These are phyloP conservation scores for Turnix velox DNA, from an alignment of 2,113 vertebrate genomes.

Conservation along the genomic window DNA sequence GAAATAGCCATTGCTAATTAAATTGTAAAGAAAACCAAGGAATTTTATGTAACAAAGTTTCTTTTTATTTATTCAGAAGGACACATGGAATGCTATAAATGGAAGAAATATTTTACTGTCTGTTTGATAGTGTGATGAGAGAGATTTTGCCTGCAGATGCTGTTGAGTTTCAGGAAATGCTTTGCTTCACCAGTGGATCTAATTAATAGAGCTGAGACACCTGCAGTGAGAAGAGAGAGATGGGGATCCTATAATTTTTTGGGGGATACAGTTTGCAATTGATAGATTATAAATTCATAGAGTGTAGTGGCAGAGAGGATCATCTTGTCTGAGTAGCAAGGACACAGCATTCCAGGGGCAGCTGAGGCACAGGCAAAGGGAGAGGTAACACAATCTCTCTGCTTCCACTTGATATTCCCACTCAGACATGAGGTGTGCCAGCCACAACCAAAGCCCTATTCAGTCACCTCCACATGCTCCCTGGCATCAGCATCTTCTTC, in stretches of 20 bases:
- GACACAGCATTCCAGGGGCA: conserved; percentile 33
- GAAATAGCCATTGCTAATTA: neutral
- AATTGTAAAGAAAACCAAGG: neutral
- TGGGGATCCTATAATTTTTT: neutral
- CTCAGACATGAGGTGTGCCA: neutral
- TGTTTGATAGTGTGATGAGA: neutral
- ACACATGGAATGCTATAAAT: neutral
- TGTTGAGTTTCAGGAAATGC: neutral
- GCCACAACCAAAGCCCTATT: neutral
- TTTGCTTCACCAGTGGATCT: neutral
- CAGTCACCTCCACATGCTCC: neutral
- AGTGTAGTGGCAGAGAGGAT: neutral
- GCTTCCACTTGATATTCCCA: conserved; percentile 20
- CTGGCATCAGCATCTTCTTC: neutral
- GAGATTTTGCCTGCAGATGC: neutral
- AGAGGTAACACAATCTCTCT: conserved; percentile 25
- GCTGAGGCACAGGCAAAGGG: neutral
- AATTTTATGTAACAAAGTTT: neutral
- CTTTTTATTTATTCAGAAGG: neutral
- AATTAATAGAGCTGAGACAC: neutral
- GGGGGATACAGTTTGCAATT: neutral
- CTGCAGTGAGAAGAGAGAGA: neutral
- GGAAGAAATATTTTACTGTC: neutral
- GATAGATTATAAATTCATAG: conserved; percentile 16
- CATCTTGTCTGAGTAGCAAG: conserved; percentile 5